phyloP scores from a whole-genome alignment of 2,888 invertebrate genomes.

The Kuschelorhynchus macadamiae region DNA sequence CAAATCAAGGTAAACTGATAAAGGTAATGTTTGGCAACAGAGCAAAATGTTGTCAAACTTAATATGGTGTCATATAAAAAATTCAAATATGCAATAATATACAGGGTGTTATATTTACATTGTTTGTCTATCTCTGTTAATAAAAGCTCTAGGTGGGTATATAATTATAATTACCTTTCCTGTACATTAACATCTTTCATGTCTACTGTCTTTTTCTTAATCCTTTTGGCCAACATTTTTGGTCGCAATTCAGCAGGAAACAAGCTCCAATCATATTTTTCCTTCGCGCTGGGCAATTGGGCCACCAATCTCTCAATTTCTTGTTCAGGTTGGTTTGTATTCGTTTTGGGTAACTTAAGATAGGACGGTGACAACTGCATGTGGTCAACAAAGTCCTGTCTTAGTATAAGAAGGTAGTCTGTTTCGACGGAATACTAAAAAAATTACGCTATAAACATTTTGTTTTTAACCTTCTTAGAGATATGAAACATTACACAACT shows the following conservation, averaged over 20 bases:
- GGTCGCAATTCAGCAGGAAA: constrained; percentile 77
- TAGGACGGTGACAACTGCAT: constrained; percentile 79
- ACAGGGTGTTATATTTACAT: too few relatives aligned
- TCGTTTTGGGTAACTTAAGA: constrained; percentile 70
- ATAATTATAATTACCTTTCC: too few relatives aligned
- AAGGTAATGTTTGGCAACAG: too few relatives aligned
- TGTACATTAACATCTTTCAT: constrained; percentile 55
- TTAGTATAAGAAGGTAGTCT: constrained; percentile 80
- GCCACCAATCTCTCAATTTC: constrained; percentile 74
- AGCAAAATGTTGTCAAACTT: too few relatives aligned
- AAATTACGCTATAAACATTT: too few relatives aligned
- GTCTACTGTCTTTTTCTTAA: constrained; percentile 53
- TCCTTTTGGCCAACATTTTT: constrained; percentile 67
- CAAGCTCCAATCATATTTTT: constrained; percentile 74
- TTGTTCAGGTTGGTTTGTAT: constrained; percentile 70
- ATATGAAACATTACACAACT: too few relatives aligned
- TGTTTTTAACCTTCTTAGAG: too few relatives aligned
- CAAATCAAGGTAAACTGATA: too few relatives aligned
- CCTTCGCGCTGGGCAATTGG: constrained; percentile 67
- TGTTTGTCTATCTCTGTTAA: too few relatives aligned
- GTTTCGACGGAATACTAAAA: constrained; percentile 69
- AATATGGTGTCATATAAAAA: too few relatives aligned
- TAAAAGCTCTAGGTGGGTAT: too few relatives aligned
- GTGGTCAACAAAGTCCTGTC: constrained; percentile 80
- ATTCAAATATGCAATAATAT: too few relatives aligned